phyloP scores from a whole-genome alignment of 1,140 invertebrate species.

The Drosophila chauvacae region DNA sequence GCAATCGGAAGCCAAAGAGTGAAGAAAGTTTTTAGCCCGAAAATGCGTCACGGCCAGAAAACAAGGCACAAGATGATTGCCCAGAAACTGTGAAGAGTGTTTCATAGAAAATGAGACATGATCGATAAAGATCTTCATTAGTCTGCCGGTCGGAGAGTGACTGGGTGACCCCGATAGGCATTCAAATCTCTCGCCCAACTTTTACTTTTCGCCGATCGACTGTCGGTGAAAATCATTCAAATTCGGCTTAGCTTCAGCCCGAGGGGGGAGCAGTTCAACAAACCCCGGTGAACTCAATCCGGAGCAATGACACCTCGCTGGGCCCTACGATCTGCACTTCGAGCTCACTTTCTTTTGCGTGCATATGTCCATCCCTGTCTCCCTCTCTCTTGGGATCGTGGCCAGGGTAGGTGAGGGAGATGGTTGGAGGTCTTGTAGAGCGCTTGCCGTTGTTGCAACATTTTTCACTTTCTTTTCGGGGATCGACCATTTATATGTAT shows the following conservation, averaged over 20 bases:
- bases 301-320: slow-evolving; percentile 69
- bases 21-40: slow-evolving; percentile 62
- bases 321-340: slow-evolving; percentile 23
- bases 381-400: neutral
- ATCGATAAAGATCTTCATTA: slow-evolving; percentile 62
- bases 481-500: slow-evolving; percentile 37
- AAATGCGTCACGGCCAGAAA: slow-evolving; percentile 52
- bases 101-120: slow-evolving; percentile 50
- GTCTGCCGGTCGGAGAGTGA: slow-evolving; percentile 17
- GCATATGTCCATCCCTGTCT: slow-evolving; percentile 13
- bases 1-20: slow-evolving; percentile 5
- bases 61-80: slow-evolving; percentile 23
- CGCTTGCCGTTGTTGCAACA: slow-evolving; percentile 59
- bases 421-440: slow-evolving; percentile 4
- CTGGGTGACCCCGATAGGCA: slow-evolving; percentile 66
- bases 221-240: slow-evolving; percentile 59
- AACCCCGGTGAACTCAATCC: slow-evolving; percentile 68
- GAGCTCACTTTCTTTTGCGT: slow-evolving; percentile 56
- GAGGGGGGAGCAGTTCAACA: slow-evolving; percentile 46
- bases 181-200: slow-evolving; percentile 73
- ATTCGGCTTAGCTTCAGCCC: slow-evolving; percentile 22
- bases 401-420: neutral
- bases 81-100: slow-evolving; percentile 60
- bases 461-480: slow-evolving; percentile 70
- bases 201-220: slow-evolving; percentile 64